phyloP scores from a whole-genome alignment of 2,888 invertebrate genomes.

The Epicampocera succincta region DNA sequence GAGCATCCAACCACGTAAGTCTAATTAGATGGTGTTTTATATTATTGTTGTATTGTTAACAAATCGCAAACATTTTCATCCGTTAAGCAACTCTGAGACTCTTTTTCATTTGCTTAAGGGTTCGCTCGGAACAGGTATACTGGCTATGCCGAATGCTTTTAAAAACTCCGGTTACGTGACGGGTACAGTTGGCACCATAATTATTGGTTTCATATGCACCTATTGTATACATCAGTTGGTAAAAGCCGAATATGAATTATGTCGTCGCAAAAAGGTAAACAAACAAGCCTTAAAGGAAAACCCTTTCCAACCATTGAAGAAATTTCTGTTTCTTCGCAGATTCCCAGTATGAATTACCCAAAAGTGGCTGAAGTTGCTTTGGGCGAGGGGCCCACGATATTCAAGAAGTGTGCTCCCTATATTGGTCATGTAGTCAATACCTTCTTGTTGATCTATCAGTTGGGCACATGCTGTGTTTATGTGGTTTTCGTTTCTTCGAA shows the following conservation, averaged over 20 bases:
- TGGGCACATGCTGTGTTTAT: constrained; percentile 98
- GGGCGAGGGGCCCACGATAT: constrained; percentile 87
- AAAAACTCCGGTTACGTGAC: constrained; percentile 85
- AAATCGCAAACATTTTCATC: not conserved
- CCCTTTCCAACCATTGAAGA: not conserved
- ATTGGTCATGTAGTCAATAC: constrained; percentile 87
- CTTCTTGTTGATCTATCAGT: constrained; percentile 92
- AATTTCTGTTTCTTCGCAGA: constrained; percentile 69
- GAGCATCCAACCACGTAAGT: constrained; percentile 88
- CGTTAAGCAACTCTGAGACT: constrained; percentile 90
- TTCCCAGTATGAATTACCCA: constrained; percentile 89
- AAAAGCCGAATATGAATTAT: constrained; percentile 84
- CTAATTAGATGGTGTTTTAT: constrained; percentile 10
- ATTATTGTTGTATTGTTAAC: not conserved
- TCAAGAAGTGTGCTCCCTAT: constrained; percentile 85
- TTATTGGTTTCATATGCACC: constrained; percentile 94
- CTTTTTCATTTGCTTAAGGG: constrained; percentile 95
- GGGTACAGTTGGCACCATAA: constrained; percentile 89
- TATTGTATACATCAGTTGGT: constrained; percentile 96
- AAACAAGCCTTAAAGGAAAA: too few relatives aligned
- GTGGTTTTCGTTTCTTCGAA: constrained; percentile 96
- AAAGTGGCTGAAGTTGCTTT: constrained; percentile 90
- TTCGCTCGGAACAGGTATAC: constrained; percentile 95
- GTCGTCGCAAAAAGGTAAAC: constrained; percentile 82
- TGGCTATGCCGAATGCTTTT: constrained; percentile 91